Evolutionary conservation across 2,888 invertebrate species (phyloP).

Genomic region (Thereva unica): DNA sequence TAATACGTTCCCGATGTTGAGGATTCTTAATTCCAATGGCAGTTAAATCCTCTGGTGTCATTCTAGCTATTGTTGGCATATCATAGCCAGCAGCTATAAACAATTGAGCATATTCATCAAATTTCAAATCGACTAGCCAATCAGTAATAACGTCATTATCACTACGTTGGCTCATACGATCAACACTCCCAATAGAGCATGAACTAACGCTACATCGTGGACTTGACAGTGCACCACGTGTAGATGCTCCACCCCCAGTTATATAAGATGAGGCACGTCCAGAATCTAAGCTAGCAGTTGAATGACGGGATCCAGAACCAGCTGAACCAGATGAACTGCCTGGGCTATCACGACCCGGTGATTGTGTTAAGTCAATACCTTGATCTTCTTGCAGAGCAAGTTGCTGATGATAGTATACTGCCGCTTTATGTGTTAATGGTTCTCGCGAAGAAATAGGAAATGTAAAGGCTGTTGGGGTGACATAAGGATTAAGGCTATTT

Average conservation of each 20-base stretch:
- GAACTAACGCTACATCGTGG: constrained; percentile 77
- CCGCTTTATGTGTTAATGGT: constrained; percentile 74
- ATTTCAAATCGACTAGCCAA: constrained; percentile 91
- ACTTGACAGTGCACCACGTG: constrained; percentile 63
- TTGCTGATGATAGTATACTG: constrained; percentile 81
- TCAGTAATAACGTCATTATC: constrained; percentile 93
- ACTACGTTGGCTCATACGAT: constrained; percentile 71
- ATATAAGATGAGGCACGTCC: constrained; percentile 85
- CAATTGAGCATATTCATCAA: constrained; percentile 91
- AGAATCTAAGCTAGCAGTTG: constrained; percentile 83
- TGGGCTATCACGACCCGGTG: constrained; percentile 91
- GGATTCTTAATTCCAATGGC: constrained; percentile 95
- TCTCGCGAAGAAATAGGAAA: constrained; percentile 71
- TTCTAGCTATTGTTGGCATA: constrained; percentile 95
- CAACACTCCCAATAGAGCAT: constrained; percentile 76
- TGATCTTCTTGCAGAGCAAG: constrained; percentile 83
- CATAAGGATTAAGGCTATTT: constrained; percentile 42
- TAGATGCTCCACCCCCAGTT: constrained; percentile 59
- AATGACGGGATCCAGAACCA: constrained; percentile 86
- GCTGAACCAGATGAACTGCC: constrained; percentile 86
- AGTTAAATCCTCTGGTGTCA: constrained; percentile 95
- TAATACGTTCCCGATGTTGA: constrained; percentile 92
- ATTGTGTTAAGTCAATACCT: constrained; percentile 87
- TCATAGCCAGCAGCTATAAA: constrained; percentile 97
- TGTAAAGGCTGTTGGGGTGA: constrained; percentile 64